Evolutionary conservation across 2,113 vertebrate species (phyloP).

Genomic region (Cercocebus atys): DNA sequence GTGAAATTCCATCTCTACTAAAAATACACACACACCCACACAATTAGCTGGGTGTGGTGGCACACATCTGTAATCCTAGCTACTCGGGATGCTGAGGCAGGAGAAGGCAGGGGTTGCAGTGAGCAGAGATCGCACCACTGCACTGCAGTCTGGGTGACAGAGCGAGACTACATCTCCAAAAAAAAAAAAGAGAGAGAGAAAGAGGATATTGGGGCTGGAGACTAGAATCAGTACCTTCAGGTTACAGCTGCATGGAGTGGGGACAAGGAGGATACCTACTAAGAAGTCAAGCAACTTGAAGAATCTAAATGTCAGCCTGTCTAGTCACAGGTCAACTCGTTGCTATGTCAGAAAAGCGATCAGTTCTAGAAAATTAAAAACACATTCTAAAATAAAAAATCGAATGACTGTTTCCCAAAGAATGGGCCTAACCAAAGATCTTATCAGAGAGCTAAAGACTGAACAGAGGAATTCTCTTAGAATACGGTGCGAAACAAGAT

Average conservation of each 20-base stretch:
- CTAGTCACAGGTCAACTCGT: neutral
- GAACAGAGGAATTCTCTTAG: neutral
- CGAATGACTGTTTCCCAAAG: neutral
- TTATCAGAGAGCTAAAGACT: neutral
- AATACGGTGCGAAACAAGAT: neutral
- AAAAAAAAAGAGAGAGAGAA: no score
- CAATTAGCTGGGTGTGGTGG: no score
- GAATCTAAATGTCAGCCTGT: neutral
- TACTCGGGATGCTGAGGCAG: no score
- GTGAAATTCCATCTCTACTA: no score
- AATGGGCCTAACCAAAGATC: neutral
- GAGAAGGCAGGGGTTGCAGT: no score
- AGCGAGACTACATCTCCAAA: no score
- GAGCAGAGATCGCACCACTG: no score
- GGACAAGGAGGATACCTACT: neutral
- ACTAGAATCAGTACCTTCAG: neutral
- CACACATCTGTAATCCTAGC: no score
- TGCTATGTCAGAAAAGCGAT: neutral
- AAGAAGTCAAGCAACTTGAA: neutral
- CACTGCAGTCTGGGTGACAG: no score
- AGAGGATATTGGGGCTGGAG: no score
- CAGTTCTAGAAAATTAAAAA: neutral
- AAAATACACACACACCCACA: no score
- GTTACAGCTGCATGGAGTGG: neutral
- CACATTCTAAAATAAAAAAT: neutral